These are phyloP conservation scores for Eidolon helvum DNA, from an alignment of 2,113 vertebrate species.

Conservation along the genomic window DNA sequence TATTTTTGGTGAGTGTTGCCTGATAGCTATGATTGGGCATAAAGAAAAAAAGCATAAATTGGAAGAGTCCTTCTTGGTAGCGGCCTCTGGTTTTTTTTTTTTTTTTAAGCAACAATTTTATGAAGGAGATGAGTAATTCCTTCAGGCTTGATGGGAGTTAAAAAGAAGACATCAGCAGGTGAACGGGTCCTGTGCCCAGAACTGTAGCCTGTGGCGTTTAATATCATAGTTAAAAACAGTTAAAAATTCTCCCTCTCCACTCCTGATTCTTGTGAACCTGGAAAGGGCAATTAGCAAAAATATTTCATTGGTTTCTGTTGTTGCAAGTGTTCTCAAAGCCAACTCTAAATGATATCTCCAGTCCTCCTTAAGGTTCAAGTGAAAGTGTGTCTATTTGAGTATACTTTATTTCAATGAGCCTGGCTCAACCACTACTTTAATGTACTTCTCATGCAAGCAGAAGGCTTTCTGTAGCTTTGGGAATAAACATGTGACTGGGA, in stretches of 20 bases:
- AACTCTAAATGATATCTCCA: not conserved
- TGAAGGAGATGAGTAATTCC: constrained; percentile 23
- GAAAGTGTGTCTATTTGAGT: not conserved
- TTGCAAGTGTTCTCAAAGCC: not conserved
- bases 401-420: not conserved
- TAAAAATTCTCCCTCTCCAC: not conserved
- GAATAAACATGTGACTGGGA: not conserved
- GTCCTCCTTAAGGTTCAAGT: not conserved
- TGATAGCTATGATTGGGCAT: not conserved
- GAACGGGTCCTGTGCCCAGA: not conserved
- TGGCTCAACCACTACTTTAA: not conserved
- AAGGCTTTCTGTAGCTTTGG: constrained; percentile 16
- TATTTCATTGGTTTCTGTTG: not conserved
- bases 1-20: not conserved
- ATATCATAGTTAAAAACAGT: not conserved
- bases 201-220: not conserved
- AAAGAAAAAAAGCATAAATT: constrained; percentile 35
- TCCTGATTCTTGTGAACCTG: not conserved
- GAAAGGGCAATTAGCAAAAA: constrained; percentile 34
- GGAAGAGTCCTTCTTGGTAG: constrained; percentile 18
- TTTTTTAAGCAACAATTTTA: not conserved
- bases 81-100: not conserved
- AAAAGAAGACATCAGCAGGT: constrained; percentile 37
- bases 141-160: not conserved
- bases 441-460: not conserved